phyloP scores from a whole-genome alignment of 2,797 vertebrate species.

The Scyliorhinus canicula region DNA sequence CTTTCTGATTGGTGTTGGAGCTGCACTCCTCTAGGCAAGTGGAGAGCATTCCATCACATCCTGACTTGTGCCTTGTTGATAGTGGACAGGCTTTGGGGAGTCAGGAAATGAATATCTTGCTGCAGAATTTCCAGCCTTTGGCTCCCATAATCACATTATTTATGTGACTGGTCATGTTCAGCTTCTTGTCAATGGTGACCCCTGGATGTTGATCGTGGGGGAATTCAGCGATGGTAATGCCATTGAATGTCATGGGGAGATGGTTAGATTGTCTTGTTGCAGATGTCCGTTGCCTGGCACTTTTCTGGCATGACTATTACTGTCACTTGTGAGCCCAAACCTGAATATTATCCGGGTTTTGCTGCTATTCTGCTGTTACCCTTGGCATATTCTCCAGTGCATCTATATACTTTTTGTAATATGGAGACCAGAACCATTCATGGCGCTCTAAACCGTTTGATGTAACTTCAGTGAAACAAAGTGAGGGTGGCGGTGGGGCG shows the following conservation, averaged over 20 bases:
- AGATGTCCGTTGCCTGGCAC: not conserved
- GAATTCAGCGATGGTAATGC: not conserved
- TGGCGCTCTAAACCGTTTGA: too few relatives aligned
- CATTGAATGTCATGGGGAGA: not conserved
- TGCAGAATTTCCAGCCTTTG: too few relatives aligned
- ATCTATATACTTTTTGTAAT: not conserved
- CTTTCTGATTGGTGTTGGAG: too few relatives aligned
- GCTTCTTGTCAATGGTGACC: too few relatives aligned
- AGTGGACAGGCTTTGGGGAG: too few relatives aligned
- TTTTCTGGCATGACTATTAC: not conserved
- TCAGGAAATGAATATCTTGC: too few relatives aligned
- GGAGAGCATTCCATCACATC: too few relatives aligned
- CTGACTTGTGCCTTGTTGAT: too few relatives aligned
- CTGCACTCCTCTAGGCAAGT: too few relatives aligned
- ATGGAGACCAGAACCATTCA: not conserved
- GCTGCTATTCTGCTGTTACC: not conserved
- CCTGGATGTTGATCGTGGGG: not conserved
- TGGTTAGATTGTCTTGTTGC: not conserved
- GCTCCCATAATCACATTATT: too few relatives aligned
- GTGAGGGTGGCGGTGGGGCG: not conserved
- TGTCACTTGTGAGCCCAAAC: not conserved
- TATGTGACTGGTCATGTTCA: too few relatives aligned
- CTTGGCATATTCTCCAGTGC: not conserved
- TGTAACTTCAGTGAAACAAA: not conserved
- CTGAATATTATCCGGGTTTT: not conserved